Evolutionary conservation across 1,140 invertebrate species (phyloP), one percentile per base, ranked within the genome.

Genomic region (Pogonognathellus flavescens): DNA sequence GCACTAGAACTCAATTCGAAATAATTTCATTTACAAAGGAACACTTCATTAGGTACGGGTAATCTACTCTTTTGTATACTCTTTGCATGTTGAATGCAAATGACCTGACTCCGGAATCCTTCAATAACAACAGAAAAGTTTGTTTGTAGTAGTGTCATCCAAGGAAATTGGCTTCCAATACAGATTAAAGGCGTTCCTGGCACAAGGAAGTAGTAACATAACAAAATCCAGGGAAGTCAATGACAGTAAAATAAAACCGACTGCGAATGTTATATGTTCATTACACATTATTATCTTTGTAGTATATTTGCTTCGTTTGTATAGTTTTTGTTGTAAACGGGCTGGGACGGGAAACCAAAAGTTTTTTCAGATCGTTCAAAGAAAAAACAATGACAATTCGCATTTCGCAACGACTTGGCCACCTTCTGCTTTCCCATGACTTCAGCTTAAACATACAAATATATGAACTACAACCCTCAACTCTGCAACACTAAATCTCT

Each of bases 121-220:
- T 70, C 62, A 25, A 25, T 70, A 18, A 25, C 31, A 70, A 18
- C 55, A 82, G 14, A 57, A 55, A 59, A 82, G 80, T 82, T 82
- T 82, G 80, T 82, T 82, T 82, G 80, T 59, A 57, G 18, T 82
- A 57, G 18, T 82, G 80, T 82, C 52, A 57, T 25, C 55, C 25
- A 31, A 76, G 18, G 55, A 82, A 82, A 82, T 82, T 82, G 80
- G 55, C 80, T 82, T 55, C 80, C 55, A 59, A 82, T 82, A 22
- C 80, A 82, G 52, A 55, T 82, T 82, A 82, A 41, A 41, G 52
- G 80, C 80, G 52, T 82, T 82, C 80, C 80, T 82, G 80, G 80
- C 80, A 82, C 52, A 82, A 82, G 55, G 52, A 57, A 82, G 80
- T 57, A 25, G 70, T 76, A 76, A 76, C 70, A 72, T 72, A 76